Evolutionary conservation across 2,797 vertebrate species (phyloP), one percentile per base, ranked within the genome.

Genomic region (Helicolenus hilgendorfi): DNA sequence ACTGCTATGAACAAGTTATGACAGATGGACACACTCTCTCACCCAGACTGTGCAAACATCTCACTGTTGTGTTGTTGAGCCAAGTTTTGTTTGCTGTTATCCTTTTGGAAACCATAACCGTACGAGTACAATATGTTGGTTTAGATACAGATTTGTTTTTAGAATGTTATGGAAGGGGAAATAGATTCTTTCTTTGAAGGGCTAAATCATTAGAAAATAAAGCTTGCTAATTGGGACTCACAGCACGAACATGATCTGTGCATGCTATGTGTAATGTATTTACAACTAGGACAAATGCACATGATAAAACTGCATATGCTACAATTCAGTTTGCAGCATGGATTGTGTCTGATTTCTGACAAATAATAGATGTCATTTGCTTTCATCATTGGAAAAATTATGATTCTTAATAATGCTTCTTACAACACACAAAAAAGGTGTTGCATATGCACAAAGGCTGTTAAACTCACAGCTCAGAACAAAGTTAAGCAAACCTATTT

Each of bases 1-100:
- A 81, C n/a, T 82, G 81, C 78, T 67, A 20, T 84, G 90, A 94
- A 85, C 85, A 90, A 88, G 86, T 92, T 90, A 65, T 91, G 91
- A 90, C 93, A 94, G 91, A 89, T 77, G 88, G 85, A 76, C 72
- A 75, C 73, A 59, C 65, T 49, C 35, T 63, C 76, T 64, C 60
- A 81, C 86, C 67, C 85, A 89, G 81, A 82, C 85, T 83, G 81
- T 56, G 58, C 90, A 91, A 93, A 87, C 86, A 83, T 41, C 33
- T 75, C 60, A 60, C 27, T 67, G 73, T 22, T 83, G 49, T 81
- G 71, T 49, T 81, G 77, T 35, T 27, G 36, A 86, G 79, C 81
- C 77, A 88, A 74, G 68, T 77, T 79, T 63, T 72, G 69, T 68
- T 70, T 78, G 79, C 35, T 24, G 60, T 31, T 84, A 71, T 86